These are phyloP conservation scores for Eueremaeus valkanovi DNA, from an alignment of 2,888 invertebrate species.

Conservation along the genomic window DNA sequence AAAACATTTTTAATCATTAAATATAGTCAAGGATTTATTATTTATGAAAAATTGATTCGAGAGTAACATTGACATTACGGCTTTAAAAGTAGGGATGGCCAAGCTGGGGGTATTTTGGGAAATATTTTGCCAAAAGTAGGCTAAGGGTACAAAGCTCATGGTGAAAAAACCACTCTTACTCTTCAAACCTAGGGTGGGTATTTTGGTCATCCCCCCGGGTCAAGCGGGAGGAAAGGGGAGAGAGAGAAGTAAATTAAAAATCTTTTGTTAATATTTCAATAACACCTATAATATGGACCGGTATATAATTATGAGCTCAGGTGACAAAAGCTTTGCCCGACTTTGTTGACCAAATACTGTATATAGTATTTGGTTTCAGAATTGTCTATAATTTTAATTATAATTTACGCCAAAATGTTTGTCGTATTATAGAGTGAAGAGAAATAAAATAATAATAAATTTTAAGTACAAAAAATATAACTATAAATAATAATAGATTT, in stretches of 20 bases:
- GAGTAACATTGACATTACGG: too few species aligned
- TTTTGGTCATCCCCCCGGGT: too few species aligned
- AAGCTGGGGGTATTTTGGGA: too few species aligned
- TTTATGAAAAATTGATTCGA: background rate
- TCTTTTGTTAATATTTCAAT: background rate
- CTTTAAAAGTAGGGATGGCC: too few species aligned
- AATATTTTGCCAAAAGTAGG: too few species aligned
- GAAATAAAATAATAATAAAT: constrained; percentile 9
- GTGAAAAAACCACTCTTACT: too few species aligned
- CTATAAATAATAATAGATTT: constrained; percentile 9
- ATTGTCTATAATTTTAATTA: background rate
- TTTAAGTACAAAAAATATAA: too few species aligned
- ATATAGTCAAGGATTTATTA: background rate
- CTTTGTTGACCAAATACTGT: background rate
- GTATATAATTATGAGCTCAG: background rate
- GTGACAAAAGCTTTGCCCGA: background rate
- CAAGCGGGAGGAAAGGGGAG: background rate
- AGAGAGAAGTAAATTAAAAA: background rate
- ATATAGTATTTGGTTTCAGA: background rate
- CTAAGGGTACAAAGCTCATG: too few species aligned
- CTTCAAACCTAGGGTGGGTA: too few species aligned
- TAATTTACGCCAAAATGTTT: background rate
- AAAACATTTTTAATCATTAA: constrained; percentile 13
- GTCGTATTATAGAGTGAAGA: background rate
- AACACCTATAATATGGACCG: background rate